Conservation (phyloP, 2,888 invertebrate species). For the Eupeodes latifasciatus region DNA sequence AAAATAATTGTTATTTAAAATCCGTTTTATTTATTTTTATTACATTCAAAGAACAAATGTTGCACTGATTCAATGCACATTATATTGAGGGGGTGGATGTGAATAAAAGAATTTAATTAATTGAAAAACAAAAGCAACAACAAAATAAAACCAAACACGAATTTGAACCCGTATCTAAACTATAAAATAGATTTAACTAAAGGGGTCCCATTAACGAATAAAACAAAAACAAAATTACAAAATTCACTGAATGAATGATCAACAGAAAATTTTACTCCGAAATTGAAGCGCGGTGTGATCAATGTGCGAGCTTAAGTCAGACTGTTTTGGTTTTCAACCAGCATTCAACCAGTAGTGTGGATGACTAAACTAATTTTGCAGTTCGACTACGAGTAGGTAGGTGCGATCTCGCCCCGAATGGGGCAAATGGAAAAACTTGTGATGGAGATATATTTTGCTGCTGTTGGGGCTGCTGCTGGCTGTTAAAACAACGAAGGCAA, state of each 20-base stretch:
- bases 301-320: conserved; percentile 53
- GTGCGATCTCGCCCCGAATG: conserved; percentile 43
- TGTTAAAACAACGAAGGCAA: background rate
- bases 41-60: conserved; percentile 1
- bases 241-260: background rate
- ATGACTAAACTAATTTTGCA: conserved; percentile 12
- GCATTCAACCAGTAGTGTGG: conserved; percentile 40
- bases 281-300: conserved; percentile 37
- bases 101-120: conserved; percentile 53
- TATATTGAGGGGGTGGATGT: background rate
- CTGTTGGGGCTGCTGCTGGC: conserved; percentile 10
- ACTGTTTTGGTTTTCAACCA: conserved; percentile 61
- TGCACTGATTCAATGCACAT: conserved; percentile 39
- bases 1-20: conserved; percentile 1
- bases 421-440: conserved; percentile 25
- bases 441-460: conserved; percentile 16
- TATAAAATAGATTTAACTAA: conserved; percentile 21
- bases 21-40: conserved; percentile 11
- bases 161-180: conserved; percentile 39
- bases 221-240: background rate
- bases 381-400: background rate
- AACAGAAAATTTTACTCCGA: conserved; percentile 27
- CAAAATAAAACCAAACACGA: conserved; percentile 26
- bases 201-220: conserved; percentile 33
- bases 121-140: conserved; percentile 19